A percentile compares a stretch with the other conserved stretches of the same genome.
Evolutionary conservation across 2,888 invertebrate genomes (phyloP).

Genomic region (Polymixis flavicincta): DNA sequence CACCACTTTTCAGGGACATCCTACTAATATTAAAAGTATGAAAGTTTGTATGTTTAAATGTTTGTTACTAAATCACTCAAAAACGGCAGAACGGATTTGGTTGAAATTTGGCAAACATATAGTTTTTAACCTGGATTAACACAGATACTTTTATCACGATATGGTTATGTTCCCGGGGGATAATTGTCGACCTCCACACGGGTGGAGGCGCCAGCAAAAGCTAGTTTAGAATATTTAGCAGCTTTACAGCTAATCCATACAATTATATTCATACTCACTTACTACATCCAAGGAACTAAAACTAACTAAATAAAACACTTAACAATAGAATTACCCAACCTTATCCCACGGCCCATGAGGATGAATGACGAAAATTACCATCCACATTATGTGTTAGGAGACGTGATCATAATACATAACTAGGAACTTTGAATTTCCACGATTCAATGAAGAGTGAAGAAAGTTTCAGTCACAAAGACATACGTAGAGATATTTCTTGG

Average conservation of each 20-base stretch:
- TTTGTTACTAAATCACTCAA: no score
- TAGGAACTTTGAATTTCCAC: slow-evolving; percentile 29
- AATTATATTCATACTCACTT: slow-evolving; percentile 2
- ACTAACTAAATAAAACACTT: slow-evolving; percentile 21
- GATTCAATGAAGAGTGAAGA: slow-evolving; percentile 26
- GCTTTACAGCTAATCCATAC: neutral
- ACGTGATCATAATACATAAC: slow-evolving; percentile 55
- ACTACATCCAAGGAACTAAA: slow-evolving; percentile 1
- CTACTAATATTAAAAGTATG: no score
- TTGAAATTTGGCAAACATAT: no score
- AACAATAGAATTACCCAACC: slow-evolving; percentile 42
- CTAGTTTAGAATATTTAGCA: neutral
- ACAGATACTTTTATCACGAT: no score
- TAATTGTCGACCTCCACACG: no score
- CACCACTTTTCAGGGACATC: neutral
- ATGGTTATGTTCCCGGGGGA: no score
- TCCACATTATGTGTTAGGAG: slow-evolving; percentile 49
- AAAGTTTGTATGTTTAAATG: no score
- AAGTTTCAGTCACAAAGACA: slow-evolving; percentile 16
- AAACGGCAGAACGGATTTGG: no score
- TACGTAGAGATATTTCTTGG: slow-evolving; percentile 2
- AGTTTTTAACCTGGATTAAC: no score
- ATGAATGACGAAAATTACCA: slow-evolving; percentile 58
- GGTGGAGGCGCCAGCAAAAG: no score
- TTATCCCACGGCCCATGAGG: slow-evolving; percentile 30